Conservation (phyloP, 2,113 vertebrate genomes). For the Passer domesticus region DNA sequence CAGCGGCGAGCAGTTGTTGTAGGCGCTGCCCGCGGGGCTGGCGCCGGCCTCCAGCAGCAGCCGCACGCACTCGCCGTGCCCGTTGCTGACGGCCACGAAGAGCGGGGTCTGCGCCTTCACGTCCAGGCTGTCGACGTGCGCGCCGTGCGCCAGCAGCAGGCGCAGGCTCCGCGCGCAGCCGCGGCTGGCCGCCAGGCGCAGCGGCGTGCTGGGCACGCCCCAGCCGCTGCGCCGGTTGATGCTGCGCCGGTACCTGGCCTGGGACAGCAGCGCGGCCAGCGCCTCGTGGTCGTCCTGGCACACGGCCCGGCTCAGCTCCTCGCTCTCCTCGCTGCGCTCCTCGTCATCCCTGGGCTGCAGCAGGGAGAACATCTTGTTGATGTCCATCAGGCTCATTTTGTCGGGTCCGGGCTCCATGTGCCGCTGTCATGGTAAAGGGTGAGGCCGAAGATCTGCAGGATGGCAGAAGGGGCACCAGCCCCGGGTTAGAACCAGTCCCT, state of each 20-base stretch:
- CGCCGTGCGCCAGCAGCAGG: conserved; percentile 84
- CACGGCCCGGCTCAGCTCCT: conserved; percentile 82
- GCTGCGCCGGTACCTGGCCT: conserved; percentile 79
- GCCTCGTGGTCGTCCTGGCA: conserved; percentile 74
- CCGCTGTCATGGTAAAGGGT: conserved; percentile 58
- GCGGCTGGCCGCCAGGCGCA: conserved; percentile 84
- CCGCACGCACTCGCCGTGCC: conserved; percentile 85
- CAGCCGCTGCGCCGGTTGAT: conserved; percentile 88
- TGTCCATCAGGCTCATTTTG: conserved; percentile 91
- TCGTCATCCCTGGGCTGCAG: conserved; percentile 83
- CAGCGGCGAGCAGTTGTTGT: conserved; percentile 91
- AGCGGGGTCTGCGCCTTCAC: conserved; percentile 95
- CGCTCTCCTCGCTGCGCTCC: conserved; percentile 64
- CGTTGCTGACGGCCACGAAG: conserved; percentile 88
- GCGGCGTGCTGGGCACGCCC: conserved; percentile 86
- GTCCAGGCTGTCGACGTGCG: conserved; percentile 89
- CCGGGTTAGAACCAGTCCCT: neutral
- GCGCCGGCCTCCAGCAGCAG: conserved; percentile 86
- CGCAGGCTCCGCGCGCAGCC: conserved; percentile 82
- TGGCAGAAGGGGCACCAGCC: neutral
- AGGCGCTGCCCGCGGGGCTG: conserved; percentile 82
- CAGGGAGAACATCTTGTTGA: conserved; percentile 92
- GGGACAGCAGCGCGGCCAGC: conserved; percentile 79
- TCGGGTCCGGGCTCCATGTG: conserved; percentile 41
- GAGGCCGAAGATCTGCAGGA: conserved; percentile 7